phyloP scores from a whole-genome alignment of 2,113 vertebrate genomes.

The Pyxicephalus adspersus region DNA sequence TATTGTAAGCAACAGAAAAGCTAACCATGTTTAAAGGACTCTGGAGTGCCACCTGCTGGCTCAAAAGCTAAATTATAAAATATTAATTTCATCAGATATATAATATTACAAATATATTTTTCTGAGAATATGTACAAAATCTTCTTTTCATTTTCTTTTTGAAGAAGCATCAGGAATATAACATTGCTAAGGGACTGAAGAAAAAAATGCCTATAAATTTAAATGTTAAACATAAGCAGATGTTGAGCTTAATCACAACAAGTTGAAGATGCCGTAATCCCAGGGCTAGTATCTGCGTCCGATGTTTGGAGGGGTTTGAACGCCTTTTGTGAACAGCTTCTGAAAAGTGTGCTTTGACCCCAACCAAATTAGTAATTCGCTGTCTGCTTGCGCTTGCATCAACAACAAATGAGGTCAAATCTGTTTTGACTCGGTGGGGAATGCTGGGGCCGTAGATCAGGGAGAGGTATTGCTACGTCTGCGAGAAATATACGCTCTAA shows the following conservation, averaged over 20 bases:
- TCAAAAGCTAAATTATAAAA: no score
- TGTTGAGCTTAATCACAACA: conserved; percentile 79
- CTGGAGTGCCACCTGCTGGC: no score
- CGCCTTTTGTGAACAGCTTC: conserved; percentile 24
- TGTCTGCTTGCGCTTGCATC: conserved; percentile 33
- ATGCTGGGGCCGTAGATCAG: conserved; percentile 20
- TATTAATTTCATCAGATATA: no score
- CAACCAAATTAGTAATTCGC: conserved; percentile 34
- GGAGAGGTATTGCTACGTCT: conserved; percentile 22
- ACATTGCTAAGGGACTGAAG: conserved; percentile 68
- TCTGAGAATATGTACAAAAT: no score
- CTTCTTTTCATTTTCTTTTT: no score
- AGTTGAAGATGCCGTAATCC: conserved; percentile 69
- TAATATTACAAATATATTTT: no score
- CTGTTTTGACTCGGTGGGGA: conserved; percentile 9
- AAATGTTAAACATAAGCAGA: conserved; percentile 81
- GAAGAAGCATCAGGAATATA: conserved; percentile 78
- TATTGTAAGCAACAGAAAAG: no score
- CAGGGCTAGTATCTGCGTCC: conserved; percentile 76
- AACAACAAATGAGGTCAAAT: conserved; percentile 31
- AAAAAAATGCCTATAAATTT: conserved; percentile 79
- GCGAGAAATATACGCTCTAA: conserved; percentile 14
- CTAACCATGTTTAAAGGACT: no score
- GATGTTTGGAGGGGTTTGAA: conserved; percentile 64
- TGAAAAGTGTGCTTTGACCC: conserved; percentile 45